These are phyloP conservation scores for Herpailurus yagouaroundi DNA, from an alignment of 2,113 vertebrate species.

Conservation along the genomic window DNA sequence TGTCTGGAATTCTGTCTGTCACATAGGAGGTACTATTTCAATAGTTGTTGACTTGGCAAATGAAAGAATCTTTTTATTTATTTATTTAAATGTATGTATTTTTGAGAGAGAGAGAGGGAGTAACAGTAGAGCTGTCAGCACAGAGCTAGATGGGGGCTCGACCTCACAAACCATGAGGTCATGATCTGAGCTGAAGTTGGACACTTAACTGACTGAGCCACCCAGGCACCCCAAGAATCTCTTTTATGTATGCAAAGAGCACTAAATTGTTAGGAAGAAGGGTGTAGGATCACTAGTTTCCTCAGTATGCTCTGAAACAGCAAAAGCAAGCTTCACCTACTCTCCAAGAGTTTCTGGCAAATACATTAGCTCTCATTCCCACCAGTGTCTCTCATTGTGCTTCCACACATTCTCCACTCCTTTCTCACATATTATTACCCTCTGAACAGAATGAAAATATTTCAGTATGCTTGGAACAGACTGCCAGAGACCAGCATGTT, in stretches of 20 bases:
- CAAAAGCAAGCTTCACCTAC: background rate
- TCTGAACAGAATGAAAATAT: background rate
- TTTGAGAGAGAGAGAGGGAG: too few species aligned
- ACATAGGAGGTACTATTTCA: background rate
- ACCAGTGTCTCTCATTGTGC: background rate
- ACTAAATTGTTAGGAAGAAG: background rate
- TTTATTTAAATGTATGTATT: too few species aligned
- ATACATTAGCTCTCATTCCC: background rate
- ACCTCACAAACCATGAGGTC: too few species aligned
- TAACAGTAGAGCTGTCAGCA: too few species aligned
- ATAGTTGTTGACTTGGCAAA: background rate
- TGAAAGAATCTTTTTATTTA: background rate
- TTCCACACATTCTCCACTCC: background rate
- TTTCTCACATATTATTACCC: background rate
- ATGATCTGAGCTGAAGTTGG: too few species aligned
- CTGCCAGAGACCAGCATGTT: background rate
- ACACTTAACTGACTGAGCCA: too few species aligned
- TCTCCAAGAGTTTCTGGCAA: background rate
- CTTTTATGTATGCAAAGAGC: background rate
- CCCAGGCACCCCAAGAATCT: background rate
- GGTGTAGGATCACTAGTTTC: background rate
- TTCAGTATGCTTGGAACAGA: background rate
- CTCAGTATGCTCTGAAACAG: background rate
- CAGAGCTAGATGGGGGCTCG: too few species aligned
- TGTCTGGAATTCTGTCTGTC: background rate